Percentiles rank a stretch among this genome's conserved stretches.
These are phyloP conservation scores for Cassiopea andromeda DNA, from an alignment of 30 jellyfish, hydroid and myxozoan species.

Conservation along the genomic window DNA sequence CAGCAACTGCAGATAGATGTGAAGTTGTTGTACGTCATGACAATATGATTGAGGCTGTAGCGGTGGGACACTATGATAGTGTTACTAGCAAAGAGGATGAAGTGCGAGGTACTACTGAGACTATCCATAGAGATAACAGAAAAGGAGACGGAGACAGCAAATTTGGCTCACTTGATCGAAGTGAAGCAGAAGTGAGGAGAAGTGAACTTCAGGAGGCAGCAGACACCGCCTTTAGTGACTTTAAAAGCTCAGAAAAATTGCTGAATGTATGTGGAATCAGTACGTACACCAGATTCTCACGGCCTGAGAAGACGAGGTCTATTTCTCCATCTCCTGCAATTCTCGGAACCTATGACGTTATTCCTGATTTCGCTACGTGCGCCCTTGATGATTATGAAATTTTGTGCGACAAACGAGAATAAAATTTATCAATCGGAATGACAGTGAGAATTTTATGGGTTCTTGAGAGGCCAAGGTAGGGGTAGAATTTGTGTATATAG, in stretches of 20 bases:
- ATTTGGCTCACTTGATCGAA: background rate
- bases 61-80: background rate
- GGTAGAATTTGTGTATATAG: slow-evolving; percentile 9
- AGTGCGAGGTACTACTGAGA: background rate
- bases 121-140: background rate
- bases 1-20: background rate
- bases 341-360: slow-evolving; percentile 68
- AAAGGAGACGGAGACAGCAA: background rate
- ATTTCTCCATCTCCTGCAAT: slow-evolving; percentile 52
- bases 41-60: background rate
- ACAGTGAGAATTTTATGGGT: background rate
- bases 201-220: background rate
- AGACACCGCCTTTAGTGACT: background rate
- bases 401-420: slow-evolving; percentile 39
- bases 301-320: slow-evolving; percentile 2
- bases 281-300: background rate
- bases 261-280: background rate
- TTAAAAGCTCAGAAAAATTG: background rate
- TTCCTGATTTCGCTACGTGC: slow-evolving; percentile 41
- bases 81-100: background rate
- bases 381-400: slow-evolving; percentile 52
- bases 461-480: background rate
- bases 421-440: background rate
- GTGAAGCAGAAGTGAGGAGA: background rate
- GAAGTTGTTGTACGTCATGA: background rate